phyloP scores from a whole-genome alignment of 1,140 invertebrate species.

The Drosophila nasuta region DNA sequence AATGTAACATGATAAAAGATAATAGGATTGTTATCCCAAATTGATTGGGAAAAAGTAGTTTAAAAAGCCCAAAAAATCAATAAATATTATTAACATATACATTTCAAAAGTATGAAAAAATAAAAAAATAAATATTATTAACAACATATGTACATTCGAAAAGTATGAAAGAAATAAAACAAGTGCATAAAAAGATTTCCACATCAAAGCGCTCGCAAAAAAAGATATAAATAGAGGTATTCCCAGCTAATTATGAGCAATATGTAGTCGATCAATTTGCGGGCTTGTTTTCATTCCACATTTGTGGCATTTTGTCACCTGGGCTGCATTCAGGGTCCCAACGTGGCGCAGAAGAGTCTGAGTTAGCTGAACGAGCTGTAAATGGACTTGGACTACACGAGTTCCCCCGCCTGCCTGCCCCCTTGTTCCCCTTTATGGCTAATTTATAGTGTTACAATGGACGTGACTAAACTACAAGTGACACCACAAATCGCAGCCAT shows the following conservation, averaged over 20 bases:
- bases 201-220: not conserved
- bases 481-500: conserved; percentile 26
- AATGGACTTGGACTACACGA: conserved; percentile 29
- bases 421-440: conserved; percentile 21
- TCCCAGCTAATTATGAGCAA: conserved; percentile 16
- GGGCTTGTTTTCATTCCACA: conserved; percentile 39
- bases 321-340: conserved; percentile 26
- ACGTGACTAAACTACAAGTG: conserved; percentile 66
- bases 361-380: not conserved
- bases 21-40: no score
- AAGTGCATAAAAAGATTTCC: not conserved
- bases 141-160: not conserved
- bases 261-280: conserved; percentile 22
- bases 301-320: conserved; percentile 35
- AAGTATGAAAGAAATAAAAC: not conserved
- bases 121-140: no score
- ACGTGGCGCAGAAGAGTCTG: not conserved
- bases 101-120: no score
- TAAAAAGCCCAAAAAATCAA: no score
- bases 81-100: no score
- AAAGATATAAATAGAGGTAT: not conserved
- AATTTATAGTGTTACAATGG: conserved; percentile 66
- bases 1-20: no score
- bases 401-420: not conserved
- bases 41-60: no score